Conservation (phyloP, 1,140 invertebrate genomes). For the Chlorops oryzae region DNA sequence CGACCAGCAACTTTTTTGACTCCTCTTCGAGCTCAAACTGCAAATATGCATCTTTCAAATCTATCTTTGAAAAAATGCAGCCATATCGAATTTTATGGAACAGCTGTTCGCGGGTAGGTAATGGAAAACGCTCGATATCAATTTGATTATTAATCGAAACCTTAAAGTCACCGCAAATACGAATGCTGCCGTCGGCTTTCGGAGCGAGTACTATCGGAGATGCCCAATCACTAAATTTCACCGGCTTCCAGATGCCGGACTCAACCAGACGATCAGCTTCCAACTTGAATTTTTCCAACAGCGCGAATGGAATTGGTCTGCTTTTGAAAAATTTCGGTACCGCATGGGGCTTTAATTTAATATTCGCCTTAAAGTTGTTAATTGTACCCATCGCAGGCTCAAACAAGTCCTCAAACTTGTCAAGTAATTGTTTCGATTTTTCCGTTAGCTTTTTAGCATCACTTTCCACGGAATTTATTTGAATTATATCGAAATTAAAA, state of each 20-base stretch:
- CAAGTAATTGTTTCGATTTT: too few relatives aligned
- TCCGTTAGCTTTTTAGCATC: too few relatives aligned
- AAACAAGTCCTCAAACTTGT: too few relatives aligned
- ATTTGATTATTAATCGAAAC: slow-evolving; percentile 35
- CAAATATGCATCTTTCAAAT: slow-evolving; percentile 23
- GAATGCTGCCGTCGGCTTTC: slow-evolving; percentile 42
- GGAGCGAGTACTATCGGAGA: slow-evolving; percentile 49
- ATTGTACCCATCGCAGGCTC: too few relatives aligned
- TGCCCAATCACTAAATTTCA: slow-evolving; percentile 37
- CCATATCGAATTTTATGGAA: not conserved
- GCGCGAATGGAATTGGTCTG: slow-evolving; percentile 37
- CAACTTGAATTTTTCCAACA: slow-evolving; percentile 39
- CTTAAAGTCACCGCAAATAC: slow-evolving; percentile 49
- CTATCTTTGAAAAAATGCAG: slow-evolving; percentile 8
- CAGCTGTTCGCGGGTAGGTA: slow-evolving; percentile 46
- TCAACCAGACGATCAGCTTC: slow-evolving; percentile 33
- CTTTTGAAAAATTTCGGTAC: not conserved
- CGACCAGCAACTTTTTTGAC: slow-evolving; percentile 16
- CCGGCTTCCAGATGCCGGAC: slow-evolving; percentile 23
- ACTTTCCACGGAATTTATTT: too few relatives aligned
- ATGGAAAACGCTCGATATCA: slow-evolving; percentile 41
- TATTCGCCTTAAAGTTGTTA: too few relatives aligned
- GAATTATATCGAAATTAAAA: too few relatives aligned
- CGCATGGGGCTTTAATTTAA: too few relatives aligned
- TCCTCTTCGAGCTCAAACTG: slow-evolving; percentile 29